These are phyloP conservation scores for Emydura subglobosa DNA, from an alignment of 2,113 vertebrate species.

Conservation along the genomic window DNA sequence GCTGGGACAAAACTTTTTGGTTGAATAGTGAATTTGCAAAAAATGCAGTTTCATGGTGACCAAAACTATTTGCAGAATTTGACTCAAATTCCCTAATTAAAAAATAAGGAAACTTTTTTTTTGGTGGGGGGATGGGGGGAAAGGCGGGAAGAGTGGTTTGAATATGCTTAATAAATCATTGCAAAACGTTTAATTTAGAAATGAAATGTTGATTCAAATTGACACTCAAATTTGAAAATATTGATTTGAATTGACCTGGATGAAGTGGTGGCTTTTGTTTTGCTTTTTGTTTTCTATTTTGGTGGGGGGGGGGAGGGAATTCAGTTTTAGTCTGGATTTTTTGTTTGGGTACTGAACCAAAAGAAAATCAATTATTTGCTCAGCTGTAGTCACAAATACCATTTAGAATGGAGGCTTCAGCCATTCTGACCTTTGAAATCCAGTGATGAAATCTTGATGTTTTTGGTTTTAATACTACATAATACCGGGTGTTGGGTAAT, in stretches of 20 bases:
- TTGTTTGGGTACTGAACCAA: neutral
- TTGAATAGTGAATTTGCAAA: neutral
- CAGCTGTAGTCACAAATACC: neutral
- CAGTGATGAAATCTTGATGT: neutral
- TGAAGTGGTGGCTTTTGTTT: neutral
- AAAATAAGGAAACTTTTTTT: neutral
- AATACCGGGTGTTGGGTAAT: accelerated
- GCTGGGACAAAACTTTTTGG: neutral
- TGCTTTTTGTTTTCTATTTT: neutral
- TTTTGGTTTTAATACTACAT: neutral
- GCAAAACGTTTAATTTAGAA: neutral
- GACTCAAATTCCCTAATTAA: neutral
- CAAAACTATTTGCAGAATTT: neutral
- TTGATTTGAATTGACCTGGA: neutral
- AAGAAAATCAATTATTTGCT: neutral
- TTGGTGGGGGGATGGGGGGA: neutral
- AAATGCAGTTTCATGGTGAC: neutral
- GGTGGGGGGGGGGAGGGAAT: neutral
- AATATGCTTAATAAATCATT: neutral
- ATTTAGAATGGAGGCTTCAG: neutral
- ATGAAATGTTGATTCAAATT: neutral
- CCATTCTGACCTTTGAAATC: neutral
- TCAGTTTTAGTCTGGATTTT: neutral
- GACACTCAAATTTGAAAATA: neutral
- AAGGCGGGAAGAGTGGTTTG: neutral